Conservation (phyloP, 2,797 vertebrate species). For the Urosaurus nigricauda region DNA sequence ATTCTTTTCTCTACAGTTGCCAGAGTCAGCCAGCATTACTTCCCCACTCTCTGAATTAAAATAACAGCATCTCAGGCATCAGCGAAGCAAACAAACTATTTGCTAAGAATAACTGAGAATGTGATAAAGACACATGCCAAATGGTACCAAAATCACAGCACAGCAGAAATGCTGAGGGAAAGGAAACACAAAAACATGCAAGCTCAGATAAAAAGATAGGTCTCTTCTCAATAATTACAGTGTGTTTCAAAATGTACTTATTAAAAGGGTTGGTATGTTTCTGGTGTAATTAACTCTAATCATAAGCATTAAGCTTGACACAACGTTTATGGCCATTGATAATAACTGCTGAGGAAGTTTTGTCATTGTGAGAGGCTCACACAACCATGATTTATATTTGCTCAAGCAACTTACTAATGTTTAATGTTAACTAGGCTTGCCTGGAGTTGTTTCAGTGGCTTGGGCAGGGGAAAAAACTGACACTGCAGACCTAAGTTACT, state of each 20-base stretch:
- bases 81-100: background rate
- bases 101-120: background rate
- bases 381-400: background rate
- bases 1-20: no score
- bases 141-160: background rate
- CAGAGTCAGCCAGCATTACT: background rate
- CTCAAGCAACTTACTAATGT: background rate
- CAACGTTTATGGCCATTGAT: background rate
- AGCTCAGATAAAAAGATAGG: no score
- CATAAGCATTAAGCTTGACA: background rate
- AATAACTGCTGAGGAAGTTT: background rate
- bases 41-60: background rate
- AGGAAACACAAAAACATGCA: no score
- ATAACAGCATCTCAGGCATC: background rate
- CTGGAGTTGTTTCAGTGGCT: background rate
- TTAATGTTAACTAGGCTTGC: background rate
- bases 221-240: background rate
- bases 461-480: background rate
- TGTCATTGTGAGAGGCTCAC: background rate
- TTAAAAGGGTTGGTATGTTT: slow-evolving; percentile 3
- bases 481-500: background rate
- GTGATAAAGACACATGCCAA: background rate
- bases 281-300: background rate
- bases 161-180: background rate
- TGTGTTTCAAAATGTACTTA: background rate